A percentile compares a stretch with the other conserved stretches of the same genome.
These are phyloP conservation scores for Homalodisca vitripennis DNA, from an alignment of 1,140 invertebrate species.

Conservation along the genomic window DNA sequence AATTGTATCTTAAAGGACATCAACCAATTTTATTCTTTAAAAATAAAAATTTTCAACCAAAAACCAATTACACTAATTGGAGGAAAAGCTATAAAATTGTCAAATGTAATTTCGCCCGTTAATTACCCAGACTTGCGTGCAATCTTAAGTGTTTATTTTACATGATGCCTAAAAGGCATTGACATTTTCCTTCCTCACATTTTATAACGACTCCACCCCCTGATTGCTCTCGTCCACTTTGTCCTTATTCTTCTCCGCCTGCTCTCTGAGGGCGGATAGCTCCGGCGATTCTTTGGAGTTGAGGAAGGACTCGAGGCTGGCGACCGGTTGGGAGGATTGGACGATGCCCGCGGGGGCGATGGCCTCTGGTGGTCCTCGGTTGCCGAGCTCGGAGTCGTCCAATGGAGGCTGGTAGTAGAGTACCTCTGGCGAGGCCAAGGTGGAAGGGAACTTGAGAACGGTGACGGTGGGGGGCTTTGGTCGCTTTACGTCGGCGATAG, in stretches of 20 bases:
- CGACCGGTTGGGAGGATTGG: conserved; percentile 41
- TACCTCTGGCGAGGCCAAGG: conserved; percentile 37
- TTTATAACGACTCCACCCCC: conserved; percentile 28
- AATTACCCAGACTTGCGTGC: too few relatives aligned
- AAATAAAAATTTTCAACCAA: too few relatives aligned
- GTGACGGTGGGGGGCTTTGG: conserved; percentile 35
- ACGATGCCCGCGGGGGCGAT: conserved; percentile 43
- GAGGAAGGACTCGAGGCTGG: conserved; percentile 39
- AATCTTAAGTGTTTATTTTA: too few relatives aligned
- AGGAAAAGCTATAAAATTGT: too few relatives aligned
- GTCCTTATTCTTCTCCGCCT: conserved; percentile 38
- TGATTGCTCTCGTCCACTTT: conserved; percentile 27
- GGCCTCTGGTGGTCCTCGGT: conserved; percentile 40
- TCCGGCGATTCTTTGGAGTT: conserved; percentile 43
- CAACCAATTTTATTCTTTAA: too few relatives aligned
- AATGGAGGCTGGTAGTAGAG: conserved; percentile 40
- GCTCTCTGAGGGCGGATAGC: conserved; percentile 40
- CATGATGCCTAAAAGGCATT: too few relatives aligned
- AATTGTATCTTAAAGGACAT: too few relatives aligned
- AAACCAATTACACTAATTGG: too few relatives aligned
- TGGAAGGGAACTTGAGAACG: conserved; percentile 42
- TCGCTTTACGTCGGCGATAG: conserved; percentile 25
- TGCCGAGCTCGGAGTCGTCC: conserved; percentile 38
- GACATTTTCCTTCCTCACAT: too few relatives aligned
- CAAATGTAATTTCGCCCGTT: too few relatives aligned